Evolutionary conservation across 2,888 invertebrate species (phyloP).

Genomic region (Leptopilina syphax): DNA sequence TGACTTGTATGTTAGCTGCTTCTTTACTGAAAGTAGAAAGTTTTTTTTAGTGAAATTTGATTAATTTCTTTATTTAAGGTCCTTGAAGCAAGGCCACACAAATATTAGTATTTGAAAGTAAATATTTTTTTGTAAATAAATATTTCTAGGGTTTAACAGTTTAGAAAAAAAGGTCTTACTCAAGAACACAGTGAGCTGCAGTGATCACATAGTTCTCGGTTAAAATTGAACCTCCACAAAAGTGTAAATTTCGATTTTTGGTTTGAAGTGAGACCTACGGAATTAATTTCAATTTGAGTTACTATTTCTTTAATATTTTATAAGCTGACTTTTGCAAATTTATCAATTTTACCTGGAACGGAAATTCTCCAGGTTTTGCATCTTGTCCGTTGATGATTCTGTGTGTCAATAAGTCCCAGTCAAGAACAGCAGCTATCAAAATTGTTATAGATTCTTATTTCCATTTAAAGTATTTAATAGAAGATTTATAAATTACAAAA

Average conservation of each 20-base stretch:
- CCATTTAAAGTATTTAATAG: not conserved
- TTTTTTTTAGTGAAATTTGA: not conserved
- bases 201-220: slow-evolving; percentile 45
- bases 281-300: not conserved
- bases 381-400: slow-evolving; percentile 61
- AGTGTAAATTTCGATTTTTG: slow-evolving; percentile 36
- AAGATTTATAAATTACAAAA: too few species aligned
- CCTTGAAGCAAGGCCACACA: too few species aligned
- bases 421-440: slow-evolving; percentile 1
- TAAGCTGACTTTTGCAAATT: not conserved
- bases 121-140: too few species aligned
- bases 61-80: too few species aligned
- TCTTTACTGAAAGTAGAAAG: slow-evolving; percentile 18
- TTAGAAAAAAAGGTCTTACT: slow-evolving; percentile 48
- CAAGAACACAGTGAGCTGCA: slow-evolving; percentile 47
- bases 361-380: slow-evolving; percentile 63
- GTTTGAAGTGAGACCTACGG: slow-evolving; percentile 41
- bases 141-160: not conserved
- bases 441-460: not conserved
- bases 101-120: too few species aligned
- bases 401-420: not conserved
- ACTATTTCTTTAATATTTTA: too few species aligned
- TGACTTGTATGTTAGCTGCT: slow-evolving; percentile 49
- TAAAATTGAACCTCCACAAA: slow-evolving; percentile 50
- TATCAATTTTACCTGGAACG: slow-evolving; percentile 63